A percentile compares a stretch with the other conserved stretches of the same genome.
Evolutionary conservation across 2,113 vertebrate species (phyloP).

Genomic region (Psittacula cyanocephala): DNA sequence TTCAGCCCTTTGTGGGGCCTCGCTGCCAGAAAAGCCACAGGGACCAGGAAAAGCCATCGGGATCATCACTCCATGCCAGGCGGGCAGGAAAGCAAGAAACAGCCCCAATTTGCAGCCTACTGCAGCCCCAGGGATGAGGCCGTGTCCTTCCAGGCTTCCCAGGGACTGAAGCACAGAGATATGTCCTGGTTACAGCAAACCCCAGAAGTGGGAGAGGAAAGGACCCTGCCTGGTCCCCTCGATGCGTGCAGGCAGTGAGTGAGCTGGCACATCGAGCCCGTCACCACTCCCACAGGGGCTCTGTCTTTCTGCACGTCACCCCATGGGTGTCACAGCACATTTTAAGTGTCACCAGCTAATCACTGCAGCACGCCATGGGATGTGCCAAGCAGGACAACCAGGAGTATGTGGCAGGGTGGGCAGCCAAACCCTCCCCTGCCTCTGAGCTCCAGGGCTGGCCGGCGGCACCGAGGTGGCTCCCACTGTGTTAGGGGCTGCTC

Average conservation of each 20-base stretch:
- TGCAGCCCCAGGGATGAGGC: not conserved
- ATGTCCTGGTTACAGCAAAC: rapidly evolving
- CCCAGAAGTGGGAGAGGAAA: not conserved
- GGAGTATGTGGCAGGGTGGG: not conserved
- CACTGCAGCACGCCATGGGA: not conserved
- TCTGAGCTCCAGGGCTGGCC: not conserved
- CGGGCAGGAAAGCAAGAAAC: not conserved
- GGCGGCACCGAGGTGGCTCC: not conserved
- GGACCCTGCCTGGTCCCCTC: rapidly evolving
- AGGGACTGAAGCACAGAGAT: rapidly evolving
- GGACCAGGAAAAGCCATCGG: not conserved
- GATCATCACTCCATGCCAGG: not conserved
- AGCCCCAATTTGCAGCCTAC: not conserved
- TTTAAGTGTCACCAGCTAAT: conserved; percentile 38
- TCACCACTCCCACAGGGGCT: not conserved
- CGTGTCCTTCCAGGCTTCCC: not conserved
- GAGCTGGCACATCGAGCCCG: not conserved
- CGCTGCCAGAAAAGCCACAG: not conserved
- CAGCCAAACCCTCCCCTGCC: not conserved
- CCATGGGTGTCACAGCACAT: not conserved
- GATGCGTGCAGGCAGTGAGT: rapidly evolving
- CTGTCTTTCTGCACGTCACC: not conserved
- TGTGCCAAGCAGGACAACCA: not conserved
- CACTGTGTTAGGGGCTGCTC: not conserved
- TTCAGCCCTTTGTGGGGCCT: not conserved